Base-by-base conservation (phyloP, 30 jellyfish, hydroid and myxozoan genomes). In the Hydra vulgaris region DNA sequence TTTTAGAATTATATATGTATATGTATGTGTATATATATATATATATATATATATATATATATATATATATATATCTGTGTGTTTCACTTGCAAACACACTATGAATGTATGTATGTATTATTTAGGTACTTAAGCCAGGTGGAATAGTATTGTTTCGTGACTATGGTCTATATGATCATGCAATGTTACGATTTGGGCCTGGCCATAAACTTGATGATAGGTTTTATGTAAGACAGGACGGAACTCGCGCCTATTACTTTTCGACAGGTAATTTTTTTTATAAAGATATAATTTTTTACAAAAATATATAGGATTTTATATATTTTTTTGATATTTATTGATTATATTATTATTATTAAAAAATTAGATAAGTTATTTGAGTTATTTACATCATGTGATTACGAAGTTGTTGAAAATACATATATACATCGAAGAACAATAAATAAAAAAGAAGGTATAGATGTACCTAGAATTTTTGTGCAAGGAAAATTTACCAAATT, bases 91-190 rank as follows among this genome's bases (percentile, higher is more conserved):
- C n/a, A n/a, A n/a, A n/a, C n/a, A n/a, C n/a, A n/a, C n/a, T n/a
- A n/a, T n/a, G n/a, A n/a, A n/a, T n/a, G n/a, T n/a, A n/a, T n/a
- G n/a, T n/a, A n/a, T n/a, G n/a, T n/a, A n/a, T n/a, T n/a, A n/a
- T 40, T 40, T 27, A 92, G 98, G 86, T 84, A 7, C 80, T 92
- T 19, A 92, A 87, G 78, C 98, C 98, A 18, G 96, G 96, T 74
- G 98, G 96, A 5, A 16, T 87, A 25, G 61, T 92, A 15, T 81
- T 92, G 61, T 87, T 92, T 73, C 94, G 98, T 22, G 98, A 92
- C 73, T 92, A 92, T 92, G 98, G 98, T 18, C 54, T 92, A 26
- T 92, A 92, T 87, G 98, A 92, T 79, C 98, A 92, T 81, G 98
- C 98, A 8, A 92, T 92, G 98, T 84, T 92, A 1, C 93, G 98